Percentiles rank a stretch among this genome's conserved stretches.
phyloP scores from a whole-genome alignment of 92 coral and sea anemone species.

The Desmophyllum pertusum region DNA sequence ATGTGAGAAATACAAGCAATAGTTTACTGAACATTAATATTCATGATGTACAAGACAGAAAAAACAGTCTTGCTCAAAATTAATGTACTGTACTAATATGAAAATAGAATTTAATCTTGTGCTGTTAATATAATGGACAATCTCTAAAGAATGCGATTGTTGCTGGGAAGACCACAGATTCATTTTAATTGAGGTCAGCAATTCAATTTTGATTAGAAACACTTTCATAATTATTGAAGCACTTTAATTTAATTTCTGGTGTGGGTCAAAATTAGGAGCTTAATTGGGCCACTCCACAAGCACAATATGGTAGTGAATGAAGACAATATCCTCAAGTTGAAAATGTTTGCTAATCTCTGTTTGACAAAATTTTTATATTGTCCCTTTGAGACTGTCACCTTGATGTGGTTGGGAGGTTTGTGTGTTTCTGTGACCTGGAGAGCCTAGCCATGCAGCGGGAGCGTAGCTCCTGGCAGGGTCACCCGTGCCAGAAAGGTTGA shows the following conservation, averaged over 20 bases:
- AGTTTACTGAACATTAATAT: conserved; percentile 10
- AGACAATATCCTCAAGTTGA: too few species aligned
- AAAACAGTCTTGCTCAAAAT: not conserved
- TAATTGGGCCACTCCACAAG: too few species aligned
- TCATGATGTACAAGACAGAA: conserved; percentile 1
- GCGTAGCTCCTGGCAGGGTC: too few species aligned
- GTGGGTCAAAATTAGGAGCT: not conserved
- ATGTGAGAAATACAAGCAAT: not conserved
- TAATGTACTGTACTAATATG: not conserved
- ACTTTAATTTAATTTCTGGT: not conserved
- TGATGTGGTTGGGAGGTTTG: too few species aligned
- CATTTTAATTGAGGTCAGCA: not conserved
- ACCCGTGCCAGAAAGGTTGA: too few species aligned
- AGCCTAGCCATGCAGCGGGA: too few species aligned
- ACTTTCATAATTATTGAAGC: not conserved
- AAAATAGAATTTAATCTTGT: not conserved
- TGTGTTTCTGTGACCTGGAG: too few species aligned
- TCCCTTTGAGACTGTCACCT: too few species aligned
- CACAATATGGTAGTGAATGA: too few species aligned
- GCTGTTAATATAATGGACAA: not conserved
- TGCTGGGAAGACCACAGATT: not conserved
- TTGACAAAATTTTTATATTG: too few species aligned
- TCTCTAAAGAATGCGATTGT: not conserved
- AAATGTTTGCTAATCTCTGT: too few species aligned
- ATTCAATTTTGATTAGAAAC: not conserved